Base-by-base conservation (phyloP, 2,113 vertebrate species). In the Eudorcas thomsonii region DNA sequence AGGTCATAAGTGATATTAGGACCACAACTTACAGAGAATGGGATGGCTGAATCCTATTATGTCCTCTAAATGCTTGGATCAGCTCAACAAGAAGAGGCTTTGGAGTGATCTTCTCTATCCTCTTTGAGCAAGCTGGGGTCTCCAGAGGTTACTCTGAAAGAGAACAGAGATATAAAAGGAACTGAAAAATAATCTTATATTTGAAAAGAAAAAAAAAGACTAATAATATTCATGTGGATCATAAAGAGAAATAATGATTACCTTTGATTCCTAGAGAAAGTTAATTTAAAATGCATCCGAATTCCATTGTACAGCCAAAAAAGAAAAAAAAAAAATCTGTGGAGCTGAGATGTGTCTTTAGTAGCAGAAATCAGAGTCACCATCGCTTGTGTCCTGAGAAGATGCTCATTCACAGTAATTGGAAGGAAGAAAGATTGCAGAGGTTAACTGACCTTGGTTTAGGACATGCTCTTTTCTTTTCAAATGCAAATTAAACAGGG, bases 211-310 rank as follows among this genome's bases (percentile, higher is more conserved):
- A 91, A 90, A 90, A 71, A 91, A 91, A 95, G 92, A 92, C 93
- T 97, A 81, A 97, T 86, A 96, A 88, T 84, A 89, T 39, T 90
- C 4, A 33, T 85, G 52, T n/a, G 55, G 50, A 88, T 85, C 8
- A 93, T 92, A 97, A 95, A 94, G 64, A 96, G 43, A 96, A 97
- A 96, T 74, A 92, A 87, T 95, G 74, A 94, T 95, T 98, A 98
- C 96, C 98, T 98, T 97, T 96, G 80, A 96, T 89, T 97, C 90
- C 85, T 19, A 93, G 85, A 91, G 92, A 98, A 96, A 96, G 97
- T 84, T 98, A 96, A 96, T 95, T 97, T 97, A 95, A 95, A 98
- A 96, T 21, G n/a, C 54, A 62, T 84, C 95, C 89, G 52, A 36
- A 74, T 86, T 95, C 93, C 96, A 82, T 2, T 67, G 94, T 60